Evolutionary conservation across 2,113 vertebrate genomes (phyloP).

Genomic region (Caracal caracal): DNA sequence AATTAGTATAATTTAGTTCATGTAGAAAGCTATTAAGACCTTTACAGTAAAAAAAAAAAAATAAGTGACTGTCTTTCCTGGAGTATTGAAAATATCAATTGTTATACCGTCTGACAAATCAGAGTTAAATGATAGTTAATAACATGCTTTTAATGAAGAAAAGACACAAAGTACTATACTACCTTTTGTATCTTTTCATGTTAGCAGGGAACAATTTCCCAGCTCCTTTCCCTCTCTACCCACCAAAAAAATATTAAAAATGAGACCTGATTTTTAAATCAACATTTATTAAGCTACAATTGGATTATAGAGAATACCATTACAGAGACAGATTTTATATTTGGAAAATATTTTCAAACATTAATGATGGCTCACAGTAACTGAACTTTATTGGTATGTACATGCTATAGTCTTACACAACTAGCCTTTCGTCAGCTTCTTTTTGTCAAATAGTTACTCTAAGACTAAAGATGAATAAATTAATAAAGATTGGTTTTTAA

Average conservation of each 20-base stretch:
- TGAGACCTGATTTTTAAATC: constrained; percentile 31
- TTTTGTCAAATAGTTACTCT: neutral
- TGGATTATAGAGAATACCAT: neutral
- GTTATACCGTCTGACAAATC: constrained; percentile 49
- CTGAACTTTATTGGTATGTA: neutral
- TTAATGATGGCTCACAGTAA: neutral
- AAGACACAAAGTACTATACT: constrained; percentile 41
- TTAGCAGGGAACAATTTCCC: constrained; percentile 43
- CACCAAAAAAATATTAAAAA: neutral
- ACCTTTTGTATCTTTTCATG: constrained; percentile 29
- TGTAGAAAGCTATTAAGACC: constrained; percentile 21
- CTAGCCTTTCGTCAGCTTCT: neutral
- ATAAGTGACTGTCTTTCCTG: constrained; percentile 35
- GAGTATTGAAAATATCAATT: constrained; percentile 67
- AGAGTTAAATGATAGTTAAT: constrained; percentile 69
- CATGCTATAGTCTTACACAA: neutral
- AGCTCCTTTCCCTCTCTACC: constrained; percentile 19
- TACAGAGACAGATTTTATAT: neutral
- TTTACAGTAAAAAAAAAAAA: constrained; percentile 38
- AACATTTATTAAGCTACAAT: neutral
- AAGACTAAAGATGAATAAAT: neutral
- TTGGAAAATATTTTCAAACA: neutral
- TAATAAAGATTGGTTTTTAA: neutral
- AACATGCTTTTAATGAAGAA: constrained; percentile 61
- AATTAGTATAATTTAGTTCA: constrained; percentile 74